Conservation (phyloP, 2,113 vertebrate genomes). For the Polypterus senegalus region DNA sequence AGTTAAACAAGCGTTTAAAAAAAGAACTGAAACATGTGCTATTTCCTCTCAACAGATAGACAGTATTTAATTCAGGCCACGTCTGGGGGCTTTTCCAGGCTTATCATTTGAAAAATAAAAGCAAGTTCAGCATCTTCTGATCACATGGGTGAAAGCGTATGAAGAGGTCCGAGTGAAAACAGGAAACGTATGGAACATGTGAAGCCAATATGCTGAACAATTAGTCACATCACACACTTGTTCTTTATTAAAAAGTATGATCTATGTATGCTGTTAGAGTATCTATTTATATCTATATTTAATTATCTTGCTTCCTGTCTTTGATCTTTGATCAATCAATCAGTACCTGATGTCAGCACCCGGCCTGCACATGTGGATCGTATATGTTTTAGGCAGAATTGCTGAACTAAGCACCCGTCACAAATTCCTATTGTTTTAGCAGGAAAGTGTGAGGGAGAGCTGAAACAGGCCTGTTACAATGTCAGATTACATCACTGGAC, state of each 20-base stretch:
- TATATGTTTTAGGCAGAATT: slow-evolving; percentile 8
- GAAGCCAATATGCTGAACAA: slow-evolving; percentile 17
- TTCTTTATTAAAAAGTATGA: slow-evolving; percentile 30
- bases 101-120: too few relatives aligned
- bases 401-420: slow-evolving; percentile 5
- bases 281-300: slow-evolving; percentile 42
- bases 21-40: too few relatives aligned
- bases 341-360: slow-evolving; percentile 38
- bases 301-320: slow-evolving; percentile 42
- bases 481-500: neutral
- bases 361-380: slow-evolving; percentile 28
- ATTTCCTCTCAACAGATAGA: too few relatives aligned
- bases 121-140: too few relatives aligned
- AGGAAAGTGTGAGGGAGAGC: neutral
- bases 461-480: neutral
- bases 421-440: slow-evolving; percentile 2
- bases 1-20: too few relatives aligned
- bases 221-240: slow-evolving; percentile 24
- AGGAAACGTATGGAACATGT: slow-evolving; percentile 24
- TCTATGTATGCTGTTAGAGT: slow-evolving; percentile 23
- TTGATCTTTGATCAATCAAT: slow-evolving; percentile 47
- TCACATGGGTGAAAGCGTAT: too few relatives aligned
- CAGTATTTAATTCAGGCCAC: too few relatives aligned
- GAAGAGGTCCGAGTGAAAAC: slow-evolving; percentile 5
- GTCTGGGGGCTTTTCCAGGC: too few relatives aligned